A percentile compares a stretch with the other conserved stretches of the same genome.
Conservation (phyloP, 2,797 vertebrate species). For the Rhadinocentrus ornatus region DNA sequence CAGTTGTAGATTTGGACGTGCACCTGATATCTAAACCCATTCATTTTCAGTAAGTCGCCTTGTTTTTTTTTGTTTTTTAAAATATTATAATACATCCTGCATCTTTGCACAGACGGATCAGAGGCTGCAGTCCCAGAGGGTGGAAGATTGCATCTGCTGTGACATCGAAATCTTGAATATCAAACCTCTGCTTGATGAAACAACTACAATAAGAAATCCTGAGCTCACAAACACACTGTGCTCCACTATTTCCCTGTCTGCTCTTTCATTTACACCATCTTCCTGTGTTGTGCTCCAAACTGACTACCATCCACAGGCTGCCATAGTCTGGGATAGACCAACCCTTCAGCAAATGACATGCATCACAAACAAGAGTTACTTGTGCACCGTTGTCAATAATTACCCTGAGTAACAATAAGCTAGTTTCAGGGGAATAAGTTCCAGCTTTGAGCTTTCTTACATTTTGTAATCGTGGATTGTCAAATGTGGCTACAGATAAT, state of each 20-base stretch:
- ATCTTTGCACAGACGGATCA: conserved; percentile 48
- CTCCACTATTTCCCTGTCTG: background rate
- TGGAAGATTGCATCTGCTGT: conserved; percentile 69
- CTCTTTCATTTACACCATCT: background rate
- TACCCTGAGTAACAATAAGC: background rate
- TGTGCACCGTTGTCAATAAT: background rate
- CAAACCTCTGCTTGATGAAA: conserved; percentile 12
- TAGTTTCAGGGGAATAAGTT: background rate
- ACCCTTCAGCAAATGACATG: background rate
- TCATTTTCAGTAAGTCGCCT: background rate
- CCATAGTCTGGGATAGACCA: background rate
- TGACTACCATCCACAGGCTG: conserved; percentile 46
- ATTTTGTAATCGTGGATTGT: conserved; percentile 11
- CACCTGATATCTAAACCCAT: background rate
- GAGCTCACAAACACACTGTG: background rate
- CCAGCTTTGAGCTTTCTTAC: background rate
- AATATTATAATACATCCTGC: background rate
- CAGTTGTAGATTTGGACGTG: background rate
- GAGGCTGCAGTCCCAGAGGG: conserved; percentile 42
- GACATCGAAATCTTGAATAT: conserved; percentile 61
- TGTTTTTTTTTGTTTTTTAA: background rate
- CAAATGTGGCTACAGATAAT: conserved; percentile 25
- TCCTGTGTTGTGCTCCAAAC: background rate
- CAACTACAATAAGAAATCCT: background rate
- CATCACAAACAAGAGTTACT: conserved; percentile 38